A percentile compares a stretch with the other conserved stretches of the same genome.
Evolutionary conservation across 2,888 invertebrate species (phyloP).

Genomic region (Polietes domitor): DNA sequence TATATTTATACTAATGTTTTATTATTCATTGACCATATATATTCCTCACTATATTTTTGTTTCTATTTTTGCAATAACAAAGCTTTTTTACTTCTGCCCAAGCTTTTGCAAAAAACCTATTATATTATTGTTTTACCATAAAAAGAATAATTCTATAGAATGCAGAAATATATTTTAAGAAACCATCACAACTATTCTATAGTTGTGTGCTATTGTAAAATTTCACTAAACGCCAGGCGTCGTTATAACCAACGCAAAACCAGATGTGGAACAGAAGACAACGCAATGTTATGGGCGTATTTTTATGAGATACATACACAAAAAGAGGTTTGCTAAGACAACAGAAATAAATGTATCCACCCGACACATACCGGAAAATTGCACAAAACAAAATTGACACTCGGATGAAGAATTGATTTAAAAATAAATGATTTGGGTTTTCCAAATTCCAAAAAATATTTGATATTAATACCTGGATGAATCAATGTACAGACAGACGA

Average conservation of each 20-base stretch:
- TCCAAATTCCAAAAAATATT: too few relatives aligned
- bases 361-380: background rate
- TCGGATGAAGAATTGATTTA: background rate
- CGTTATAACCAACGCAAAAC: background rate
- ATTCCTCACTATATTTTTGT: background rate
- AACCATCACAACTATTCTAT: too few relatives aligned
- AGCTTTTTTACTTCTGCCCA: background rate
- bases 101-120: background rate
- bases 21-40: background rate
- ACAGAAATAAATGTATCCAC: slow-evolving; percentile 9
- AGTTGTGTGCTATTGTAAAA: too few relatives aligned
- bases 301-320: slow-evolving; percentile 63
- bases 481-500: too few relatives aligned
- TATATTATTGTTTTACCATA: background rate
- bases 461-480: too few relatives aligned
- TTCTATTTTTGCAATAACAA: background rate
- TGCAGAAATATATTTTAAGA: too few relatives aligned
- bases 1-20: background rate
- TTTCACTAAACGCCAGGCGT: background rate
- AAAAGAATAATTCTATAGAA: too few relatives aligned
- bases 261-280: slow-evolving; percentile 46
- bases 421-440: too few relatives aligned
- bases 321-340: slow-evolving; percentile 44
- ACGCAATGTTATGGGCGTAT: slow-evolving; percentile 57
- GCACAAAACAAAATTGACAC: background rate